Evolutionary conservation across 1,140 invertebrate species (phyloP), one percentile per base, ranked within the genome.

Genomic region (Anastrepha ludens): DNA sequence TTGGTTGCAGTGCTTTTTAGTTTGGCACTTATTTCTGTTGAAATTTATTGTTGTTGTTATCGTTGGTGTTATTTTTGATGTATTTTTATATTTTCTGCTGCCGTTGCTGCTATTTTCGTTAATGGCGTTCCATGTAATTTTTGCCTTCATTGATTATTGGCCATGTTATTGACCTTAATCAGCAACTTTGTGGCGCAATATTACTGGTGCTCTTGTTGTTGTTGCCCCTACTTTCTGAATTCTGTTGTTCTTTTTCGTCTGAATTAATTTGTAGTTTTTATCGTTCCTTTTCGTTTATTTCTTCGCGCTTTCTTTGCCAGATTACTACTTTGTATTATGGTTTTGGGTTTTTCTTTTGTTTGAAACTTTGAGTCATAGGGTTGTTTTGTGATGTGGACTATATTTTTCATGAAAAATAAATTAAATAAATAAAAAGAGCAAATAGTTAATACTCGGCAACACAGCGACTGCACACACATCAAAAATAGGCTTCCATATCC

Each of bases 81-180:
- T 8, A 74, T 58, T 58, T 58, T 8, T 58, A 13, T 58, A n/a
- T 64, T 87, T 74, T 13, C 4, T 70, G 64, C 11, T 74, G 17
- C 39, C 67, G 60, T 74, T 87, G 62, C 59, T 87, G 50, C 74
- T 70, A 17, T 29, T 87, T 41, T 55, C 4, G 59, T 39, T 60
- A 50, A 47, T 44, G 8, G 29, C 58, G 44, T 62, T 62, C 59
- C 41, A 78, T 87, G 55, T 87, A 60, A 70, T 87, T 78, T 87
- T 78, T 78, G 74, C 67, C 81, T 44, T 81, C 81, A 81, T 58
- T 78, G 74, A 78, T 87, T 87, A 74, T 74, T 74, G 44, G 5
- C 70, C 70, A 50, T 74, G 44, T 74, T 74, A 74, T 74, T 74
- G 70, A 74, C 70, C 70, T 74, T 74, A 74, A 74, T 74, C 70